phyloP scores from a whole-genome alignment of 92 coral and sea anemone species.

The Plumapathes pennacea region DNA sequence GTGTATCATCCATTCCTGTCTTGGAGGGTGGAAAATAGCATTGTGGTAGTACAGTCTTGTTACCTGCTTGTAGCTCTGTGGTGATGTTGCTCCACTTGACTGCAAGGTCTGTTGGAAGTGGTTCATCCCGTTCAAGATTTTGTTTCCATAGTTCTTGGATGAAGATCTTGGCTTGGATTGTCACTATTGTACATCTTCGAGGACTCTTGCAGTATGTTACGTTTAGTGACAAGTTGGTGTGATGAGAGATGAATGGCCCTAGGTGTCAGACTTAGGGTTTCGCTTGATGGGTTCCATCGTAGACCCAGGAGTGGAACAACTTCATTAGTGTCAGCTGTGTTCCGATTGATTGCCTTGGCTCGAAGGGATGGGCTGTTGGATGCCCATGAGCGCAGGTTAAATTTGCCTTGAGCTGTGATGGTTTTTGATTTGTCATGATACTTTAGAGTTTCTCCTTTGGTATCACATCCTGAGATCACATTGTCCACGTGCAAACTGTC shows the following conservation, averaged over 20 bases:
- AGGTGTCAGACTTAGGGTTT: constrained; percentile 13
- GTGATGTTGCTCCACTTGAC: constrained; percentile 13
- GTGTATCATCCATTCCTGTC: background rate
- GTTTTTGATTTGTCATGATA: constrained; percentile 30
- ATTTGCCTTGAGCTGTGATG: constrained; percentile 39
- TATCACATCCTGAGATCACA: constrained; percentile 27
- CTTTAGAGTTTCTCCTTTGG: constrained; percentile 10
- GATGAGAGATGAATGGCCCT: background rate
- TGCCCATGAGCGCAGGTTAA: constrained; percentile 57
- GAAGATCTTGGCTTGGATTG: no score
- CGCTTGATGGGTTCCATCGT: constrained; percentile 34
- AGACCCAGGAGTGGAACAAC: constrained; percentile 49
- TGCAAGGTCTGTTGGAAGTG: constrained; percentile 10
- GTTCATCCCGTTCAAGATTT: constrained; percentile 45
- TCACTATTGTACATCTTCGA: constrained; percentile 35
- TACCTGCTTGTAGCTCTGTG: background rate
- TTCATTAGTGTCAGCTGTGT: constrained; percentile 2
- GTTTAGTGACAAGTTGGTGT: constrained; percentile 24
- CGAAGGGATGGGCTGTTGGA: constrained; percentile 36
- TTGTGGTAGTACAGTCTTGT: background rate
- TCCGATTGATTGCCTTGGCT: constrained; percentile 2
- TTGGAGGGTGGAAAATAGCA: constrained; percentile 14
- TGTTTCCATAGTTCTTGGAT: no score
- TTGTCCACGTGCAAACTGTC: constrained; percentile 51
- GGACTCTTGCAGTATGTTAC: constrained; percentile 29